A percentile compares a stretch with the other conserved stretches of the same genome.
Conservation (phyloP, 2,888 invertebrate species). For the Drosophila affinis region DNA sequence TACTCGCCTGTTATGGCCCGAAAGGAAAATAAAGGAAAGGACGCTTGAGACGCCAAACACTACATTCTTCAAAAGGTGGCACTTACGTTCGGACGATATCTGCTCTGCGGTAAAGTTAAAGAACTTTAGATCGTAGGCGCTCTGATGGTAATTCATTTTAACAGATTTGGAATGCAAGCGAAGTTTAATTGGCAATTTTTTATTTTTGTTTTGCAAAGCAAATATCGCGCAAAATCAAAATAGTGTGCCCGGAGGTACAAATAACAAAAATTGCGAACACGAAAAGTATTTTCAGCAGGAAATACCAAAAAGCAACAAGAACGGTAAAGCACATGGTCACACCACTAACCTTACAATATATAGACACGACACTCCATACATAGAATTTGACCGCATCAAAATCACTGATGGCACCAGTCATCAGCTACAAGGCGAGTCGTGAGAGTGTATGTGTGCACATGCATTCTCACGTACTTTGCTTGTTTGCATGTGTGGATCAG, state of each 20-base stretch:
- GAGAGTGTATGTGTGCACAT: too few relatives aligned
- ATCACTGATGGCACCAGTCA: too few relatives aligned
- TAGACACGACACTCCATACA: too few relatives aligned
- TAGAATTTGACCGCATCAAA: too few relatives aligned
- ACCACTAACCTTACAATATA: too few relatives aligned
- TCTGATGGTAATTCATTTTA: constrained; percentile 57
- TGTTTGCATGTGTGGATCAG: too few relatives aligned
- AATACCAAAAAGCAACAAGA: neutral
- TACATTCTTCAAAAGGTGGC: too few relatives aligned
- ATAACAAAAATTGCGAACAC: too few relatives aligned
- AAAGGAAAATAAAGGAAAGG: neutral
- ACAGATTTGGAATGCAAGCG: neutral
- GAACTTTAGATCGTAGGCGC: constrained; percentile 48
- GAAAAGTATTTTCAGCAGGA: neutral
- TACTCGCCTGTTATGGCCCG: constrained; percentile 55
- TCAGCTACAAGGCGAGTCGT: too few relatives aligned
- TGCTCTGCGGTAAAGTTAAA: constrained; percentile 63
- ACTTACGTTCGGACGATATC: constrained; percentile 56
- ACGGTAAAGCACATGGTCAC: neutral
- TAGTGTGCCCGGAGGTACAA: constrained; percentile 5
- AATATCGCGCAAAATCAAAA: neutral
- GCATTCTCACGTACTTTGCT: too few relatives aligned
- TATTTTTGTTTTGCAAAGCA: neutral
- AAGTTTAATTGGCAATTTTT: neutral
- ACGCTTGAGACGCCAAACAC: neutral